phyloP scores from a whole-genome alignment of 2,113 vertebrate species.

The Prietella phreatophila region DNA sequence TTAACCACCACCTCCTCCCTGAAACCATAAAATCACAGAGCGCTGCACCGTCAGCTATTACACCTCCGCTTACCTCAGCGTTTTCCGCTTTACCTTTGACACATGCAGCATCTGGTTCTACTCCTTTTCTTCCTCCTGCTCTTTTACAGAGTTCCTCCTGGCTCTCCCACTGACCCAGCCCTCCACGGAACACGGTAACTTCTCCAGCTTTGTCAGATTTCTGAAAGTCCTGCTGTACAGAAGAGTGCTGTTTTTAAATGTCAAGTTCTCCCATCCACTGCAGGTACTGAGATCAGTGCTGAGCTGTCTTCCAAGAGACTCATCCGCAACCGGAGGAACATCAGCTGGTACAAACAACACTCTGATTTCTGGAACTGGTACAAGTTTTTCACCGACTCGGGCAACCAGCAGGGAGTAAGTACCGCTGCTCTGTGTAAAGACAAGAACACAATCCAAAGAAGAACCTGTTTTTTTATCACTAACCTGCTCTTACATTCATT shows the following conservation, averaged over 20 bases:
- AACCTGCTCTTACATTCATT: neutral
- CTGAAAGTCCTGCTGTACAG: neutral
- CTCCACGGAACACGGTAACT: slow-evolving; percentile 65
- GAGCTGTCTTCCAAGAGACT: slow-evolving; percentile 59
- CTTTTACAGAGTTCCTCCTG: slow-evolving; percentile 64
- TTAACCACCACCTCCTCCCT: slow-evolving; percentile 11
- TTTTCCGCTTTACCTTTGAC: slow-evolving; percentile 40
- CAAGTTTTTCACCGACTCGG: slow-evolving; percentile 76
- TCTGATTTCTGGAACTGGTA: slow-evolving; percentile 80
- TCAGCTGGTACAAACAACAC: slow-evolving; percentile 79
- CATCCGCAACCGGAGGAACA: slow-evolving; percentile 73
- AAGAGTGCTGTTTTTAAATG: neutral
- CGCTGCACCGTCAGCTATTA: slow-evolving; percentile 31
- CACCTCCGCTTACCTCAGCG: slow-evolving; percentile 44
- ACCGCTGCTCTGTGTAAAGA: neutral
- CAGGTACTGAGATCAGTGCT: slow-evolving; percentile 46
- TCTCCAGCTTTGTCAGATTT: neutral
- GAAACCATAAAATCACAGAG: slow-evolving; percentile 42
- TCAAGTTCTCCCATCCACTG: slow-evolving; percentile 28
- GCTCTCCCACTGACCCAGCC: slow-evolving; percentile 65
- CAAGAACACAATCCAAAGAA: neutral
- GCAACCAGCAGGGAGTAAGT: slow-evolving; percentile 76
- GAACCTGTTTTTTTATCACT: neutral
- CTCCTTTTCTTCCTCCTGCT: slow-evolving; percentile 20
- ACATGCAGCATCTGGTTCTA: slow-evolving; percentile 56